Conservation (phyloP, 2,797 vertebrate genomes). For the Sebastes oblongus region DNA sequence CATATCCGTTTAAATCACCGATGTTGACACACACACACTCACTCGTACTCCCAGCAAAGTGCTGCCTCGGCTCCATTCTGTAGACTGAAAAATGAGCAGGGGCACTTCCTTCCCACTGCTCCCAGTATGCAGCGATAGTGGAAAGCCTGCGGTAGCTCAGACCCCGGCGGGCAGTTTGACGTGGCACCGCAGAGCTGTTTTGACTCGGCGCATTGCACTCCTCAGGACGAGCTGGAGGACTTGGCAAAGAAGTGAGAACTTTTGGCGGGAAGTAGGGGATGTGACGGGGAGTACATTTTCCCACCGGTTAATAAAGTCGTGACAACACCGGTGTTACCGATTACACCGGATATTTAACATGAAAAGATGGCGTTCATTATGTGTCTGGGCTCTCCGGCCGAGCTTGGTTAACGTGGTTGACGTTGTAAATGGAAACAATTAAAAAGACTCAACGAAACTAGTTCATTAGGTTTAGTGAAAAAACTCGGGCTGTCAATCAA, state of each 20-base stretch:
- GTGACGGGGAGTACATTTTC: neutral
- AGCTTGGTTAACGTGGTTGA: no score
- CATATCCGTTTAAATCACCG: conserved; percentile 44
- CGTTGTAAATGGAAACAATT: no score
- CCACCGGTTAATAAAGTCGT: no score
- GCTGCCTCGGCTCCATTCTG: conserved; percentile 17
- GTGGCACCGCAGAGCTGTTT: conserved; percentile 11
- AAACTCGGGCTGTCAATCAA: no score
- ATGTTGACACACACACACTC: conserved; percentile 6
- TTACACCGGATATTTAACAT: no score
- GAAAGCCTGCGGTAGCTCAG: conserved; percentile 7
- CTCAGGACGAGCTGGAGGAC: conserved; percentile 30
- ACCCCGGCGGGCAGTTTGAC: conserved; percentile 20
- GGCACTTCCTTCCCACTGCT: conserved; percentile 44
- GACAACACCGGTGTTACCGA: no score
- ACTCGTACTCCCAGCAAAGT: neutral
- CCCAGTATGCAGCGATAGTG: conserved; percentile 15
- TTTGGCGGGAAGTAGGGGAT: neutral
- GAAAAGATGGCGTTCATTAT: no score
- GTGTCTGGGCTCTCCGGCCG: no score
- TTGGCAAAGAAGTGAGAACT: conserved; percentile 10
- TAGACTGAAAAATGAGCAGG: conserved; percentile 30
- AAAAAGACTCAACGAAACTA: no score
- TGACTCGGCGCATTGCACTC: neutral
- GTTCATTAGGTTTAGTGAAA: no score